Base-by-base conservation (phyloP, 2,888 invertebrate species). In the Rutpela maculata region DNA sequence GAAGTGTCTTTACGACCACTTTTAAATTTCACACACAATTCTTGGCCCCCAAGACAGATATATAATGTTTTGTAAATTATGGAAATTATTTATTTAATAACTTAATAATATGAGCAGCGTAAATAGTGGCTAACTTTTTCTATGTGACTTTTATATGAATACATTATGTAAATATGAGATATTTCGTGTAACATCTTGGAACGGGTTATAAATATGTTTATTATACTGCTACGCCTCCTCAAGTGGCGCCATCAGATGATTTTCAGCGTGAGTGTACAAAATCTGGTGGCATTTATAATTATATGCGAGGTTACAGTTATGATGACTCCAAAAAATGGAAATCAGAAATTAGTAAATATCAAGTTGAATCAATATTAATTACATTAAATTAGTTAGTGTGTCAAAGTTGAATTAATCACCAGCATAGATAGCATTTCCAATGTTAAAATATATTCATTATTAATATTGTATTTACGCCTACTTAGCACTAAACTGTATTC, bases 21-120 rank as follows among this genome's bases (percentile, higher is more conserved):
- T 80, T 81, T 81, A 76, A 81, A 82, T 82, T 84, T 84, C 84
- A 84, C 84, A 84, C 82, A 82, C 80, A 79, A 82, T 83, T 82
- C 77, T 79, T 76, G 78, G 78, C 77, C 76, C 73, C 68, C 17
- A 26, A 56, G 80, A 78, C 80, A 80, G 78, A 78, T 78, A 80
- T 80, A 79, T 78, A 56, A 57, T 69, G 62, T 60, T 60, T 59
- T 67, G 78, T 78, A 76, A 75, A 78, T 80, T 77, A 80, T 74
- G 75, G 72, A 69, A 75, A 79, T 75, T 77, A 78, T 80, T 80
- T 78, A 74, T 78, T 78, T 72, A 63, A 72, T 55, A 72, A 50
- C 72, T n/a, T 63, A 72, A 72, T 72, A 72, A 55, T 17, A 18
- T 43, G 60, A 43, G 60, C 17, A 70, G 26, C 70, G 70, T 70